Evolutionary conservation across 2,797 vertebrate species (phyloP).

Genomic region (Crypturellus tataupa): DNA sequence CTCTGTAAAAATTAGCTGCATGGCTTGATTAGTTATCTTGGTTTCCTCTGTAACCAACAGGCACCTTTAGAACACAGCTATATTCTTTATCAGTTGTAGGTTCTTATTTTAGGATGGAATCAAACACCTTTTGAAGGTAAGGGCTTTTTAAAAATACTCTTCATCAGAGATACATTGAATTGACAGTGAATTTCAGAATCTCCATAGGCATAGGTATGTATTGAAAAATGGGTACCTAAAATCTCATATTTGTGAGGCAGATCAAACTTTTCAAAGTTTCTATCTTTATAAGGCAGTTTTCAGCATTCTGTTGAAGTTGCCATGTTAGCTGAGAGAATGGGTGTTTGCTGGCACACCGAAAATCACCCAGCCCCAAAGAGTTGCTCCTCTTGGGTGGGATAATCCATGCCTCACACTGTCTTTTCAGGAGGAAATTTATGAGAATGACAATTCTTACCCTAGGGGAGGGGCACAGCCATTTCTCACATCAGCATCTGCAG

Average conservation of each 20-base stretch:
- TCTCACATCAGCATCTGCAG: background rate
- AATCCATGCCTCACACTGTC: background rate
- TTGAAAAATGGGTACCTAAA: background rate
- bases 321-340: background rate
- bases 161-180: no score
- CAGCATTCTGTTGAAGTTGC: background rate
- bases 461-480: background rate
- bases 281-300: background rate
- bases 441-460: background rate
- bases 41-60: background rate
- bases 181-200: background rate
- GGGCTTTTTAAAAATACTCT: background rate
- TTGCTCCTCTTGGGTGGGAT: background rate
- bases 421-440: background rate
- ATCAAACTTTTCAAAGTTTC: background rate
- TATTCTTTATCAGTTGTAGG: background rate
- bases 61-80: background rate
- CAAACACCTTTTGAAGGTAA: background rate
- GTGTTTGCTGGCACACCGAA: background rate
- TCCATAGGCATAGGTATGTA: background rate
- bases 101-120: background rate
- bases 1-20: background rate
- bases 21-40: background rate
- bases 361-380: background rate
- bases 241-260: background rate